These are phyloP conservation scores for Maniola hyperantus DNA, from an alignment of 2,888 invertebrate genomes.

Conservation along the genomic window DNA sequence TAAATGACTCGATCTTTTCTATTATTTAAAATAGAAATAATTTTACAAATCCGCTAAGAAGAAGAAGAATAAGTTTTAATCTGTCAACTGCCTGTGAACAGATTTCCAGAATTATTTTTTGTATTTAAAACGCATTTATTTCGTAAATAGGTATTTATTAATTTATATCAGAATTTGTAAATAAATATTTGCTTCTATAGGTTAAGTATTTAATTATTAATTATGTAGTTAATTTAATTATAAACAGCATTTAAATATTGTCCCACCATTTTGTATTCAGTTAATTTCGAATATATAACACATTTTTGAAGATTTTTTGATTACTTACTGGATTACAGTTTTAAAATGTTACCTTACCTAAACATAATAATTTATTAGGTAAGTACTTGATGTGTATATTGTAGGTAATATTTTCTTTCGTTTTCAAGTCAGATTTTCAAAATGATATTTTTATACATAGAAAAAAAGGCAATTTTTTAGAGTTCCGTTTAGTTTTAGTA, in stretches of 20 bases:
- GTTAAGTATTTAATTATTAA: slow-evolving; percentile 51
- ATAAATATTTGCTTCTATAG: slow-evolving; percentile 43
- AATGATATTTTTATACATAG: background rate
- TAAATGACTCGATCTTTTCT: no score
- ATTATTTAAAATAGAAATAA: no score
- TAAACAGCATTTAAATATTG: slow-evolving; percentile 54
- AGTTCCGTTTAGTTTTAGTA: slow-evolving; percentile 25
- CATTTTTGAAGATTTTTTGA: background rate
- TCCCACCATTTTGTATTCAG: slow-evolving; percentile 59
- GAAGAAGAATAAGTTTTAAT: no score
- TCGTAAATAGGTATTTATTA: slow-evolving; percentile 5
- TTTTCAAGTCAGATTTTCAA: background rate
- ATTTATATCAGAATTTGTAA: slow-evolving; percentile 43
- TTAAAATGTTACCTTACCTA: background rate
- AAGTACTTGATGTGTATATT: no score
- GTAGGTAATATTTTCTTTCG: no score
- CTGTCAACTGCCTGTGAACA: no score
- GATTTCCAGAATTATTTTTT: background rate
- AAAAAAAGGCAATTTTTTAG: background rate
- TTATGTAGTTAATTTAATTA: slow-evolving; percentile 41
- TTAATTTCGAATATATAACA: slow-evolving; percentile 14
- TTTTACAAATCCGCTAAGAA: no score
- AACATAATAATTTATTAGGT: background rate
- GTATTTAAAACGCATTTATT: slow-evolving; percentile 17
- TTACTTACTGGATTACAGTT: background rate